phyloP scores from a whole-genome alignment of 23 tunicate genomes.

The Diplosoma virens region DNA sequence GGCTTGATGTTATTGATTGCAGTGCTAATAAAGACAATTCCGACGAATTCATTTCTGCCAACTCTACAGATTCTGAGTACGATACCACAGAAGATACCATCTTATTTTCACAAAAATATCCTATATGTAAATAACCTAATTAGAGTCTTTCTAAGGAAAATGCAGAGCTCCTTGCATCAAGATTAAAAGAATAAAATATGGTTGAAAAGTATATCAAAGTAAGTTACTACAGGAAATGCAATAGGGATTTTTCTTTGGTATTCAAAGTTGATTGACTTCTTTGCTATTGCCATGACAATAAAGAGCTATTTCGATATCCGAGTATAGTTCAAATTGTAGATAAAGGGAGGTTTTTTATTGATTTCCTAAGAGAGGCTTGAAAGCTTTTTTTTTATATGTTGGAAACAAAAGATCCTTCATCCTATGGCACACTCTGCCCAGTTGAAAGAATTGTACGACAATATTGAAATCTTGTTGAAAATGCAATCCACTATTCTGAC shows the following conservation, averaged over 20 bases:
- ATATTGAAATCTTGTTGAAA: too few relatives aligned
- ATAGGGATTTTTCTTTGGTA: neutral
- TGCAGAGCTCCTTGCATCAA: too few relatives aligned
- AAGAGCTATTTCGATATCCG: too few relatives aligned
- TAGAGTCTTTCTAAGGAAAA: too few relatives aligned
- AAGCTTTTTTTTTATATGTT: too few relatives aligned
- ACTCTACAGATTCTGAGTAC: too few relatives aligned
- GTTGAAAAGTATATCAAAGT: slow-evolving; percentile 8
- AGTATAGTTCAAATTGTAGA: neutral
- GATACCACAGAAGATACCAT: neutral
- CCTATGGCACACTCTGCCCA: too few relatives aligned
- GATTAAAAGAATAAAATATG: slow-evolving; percentile 23
- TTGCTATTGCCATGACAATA: too few relatives aligned
- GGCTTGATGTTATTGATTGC: slow-evolving; percentile 1
- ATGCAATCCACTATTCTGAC: too few relatives aligned
- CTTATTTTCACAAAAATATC: slow-evolving; percentile 15
- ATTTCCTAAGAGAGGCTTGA: neutral
- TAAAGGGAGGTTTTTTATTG: slow-evolving; percentile 1
- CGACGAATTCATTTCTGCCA: neutral
- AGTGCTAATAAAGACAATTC: slow-evolving; percentile 18
- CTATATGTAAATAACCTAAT: slow-evolving; percentile 2
- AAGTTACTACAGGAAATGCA: slow-evolving; percentile 19
- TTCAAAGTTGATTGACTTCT: slow-evolving; percentile 7
- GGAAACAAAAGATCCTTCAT: too few relatives aligned
- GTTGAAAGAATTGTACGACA: too few relatives aligned